Percentiles rank a stretch among this genome's conserved stretches.
Conservation (phyloP, 2,888 invertebrate genomes). For the Cosmia pyralina region DNA sequence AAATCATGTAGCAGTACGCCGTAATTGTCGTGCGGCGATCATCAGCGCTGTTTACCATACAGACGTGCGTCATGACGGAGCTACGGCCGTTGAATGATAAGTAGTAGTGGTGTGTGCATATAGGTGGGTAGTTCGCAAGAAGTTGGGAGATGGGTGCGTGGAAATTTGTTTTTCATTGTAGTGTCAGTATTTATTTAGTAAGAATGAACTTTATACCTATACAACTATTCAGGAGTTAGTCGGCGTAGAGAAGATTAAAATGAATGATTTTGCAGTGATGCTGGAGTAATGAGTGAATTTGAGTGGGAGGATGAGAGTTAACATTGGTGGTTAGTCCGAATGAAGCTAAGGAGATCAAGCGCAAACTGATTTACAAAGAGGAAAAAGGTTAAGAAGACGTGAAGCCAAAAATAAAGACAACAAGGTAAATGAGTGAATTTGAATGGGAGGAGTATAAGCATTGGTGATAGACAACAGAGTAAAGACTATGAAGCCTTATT, state of each 20-base stretch:
- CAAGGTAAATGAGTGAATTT: too few species aligned
- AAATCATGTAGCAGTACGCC: conserved; percentile 53
- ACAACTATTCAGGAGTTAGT: not conserved
- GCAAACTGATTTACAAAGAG: not conserved
- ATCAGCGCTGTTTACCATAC: conserved; percentile 49
- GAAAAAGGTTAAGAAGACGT: not conserved
- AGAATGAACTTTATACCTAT: not conserved
- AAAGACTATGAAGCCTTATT: not conserved
- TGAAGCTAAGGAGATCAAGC: not conserved
- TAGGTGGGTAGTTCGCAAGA: conserved; percentile 31
- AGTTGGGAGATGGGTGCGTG: not conserved
- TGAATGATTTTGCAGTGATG: not conserved
- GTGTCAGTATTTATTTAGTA: not conserved
- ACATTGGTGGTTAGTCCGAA: not conserved
- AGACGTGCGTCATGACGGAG: conserved; percentile 62
- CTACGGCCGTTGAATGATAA: conserved; percentile 53
- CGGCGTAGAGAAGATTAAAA: not conserved
- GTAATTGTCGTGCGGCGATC: conserved; percentile 64
- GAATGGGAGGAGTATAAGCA: too few species aligned
- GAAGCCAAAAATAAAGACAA: not conserved
- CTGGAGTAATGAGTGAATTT: not conserved
- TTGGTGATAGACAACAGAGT: too few species aligned
- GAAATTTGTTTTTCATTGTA: not conserved
- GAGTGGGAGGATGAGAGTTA: not conserved
- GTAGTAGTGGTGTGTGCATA: conserved; percentile 26